These are phyloP conservation scores for Vulpes lagopus DNA, from an alignment of 2,113 vertebrate genomes.

Conservation along the genomic window DNA sequence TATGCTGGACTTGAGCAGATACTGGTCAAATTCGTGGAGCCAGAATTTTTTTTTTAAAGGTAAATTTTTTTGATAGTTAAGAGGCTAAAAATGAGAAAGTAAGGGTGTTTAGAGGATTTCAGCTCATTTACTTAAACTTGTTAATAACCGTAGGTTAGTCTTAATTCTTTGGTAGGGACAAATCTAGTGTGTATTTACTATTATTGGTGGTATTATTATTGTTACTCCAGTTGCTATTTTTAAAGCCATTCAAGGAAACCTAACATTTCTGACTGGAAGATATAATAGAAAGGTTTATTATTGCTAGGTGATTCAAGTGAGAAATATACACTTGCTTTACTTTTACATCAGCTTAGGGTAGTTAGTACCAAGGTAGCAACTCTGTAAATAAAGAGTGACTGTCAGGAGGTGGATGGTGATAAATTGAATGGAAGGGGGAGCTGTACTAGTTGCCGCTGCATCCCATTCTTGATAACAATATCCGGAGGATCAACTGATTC, in stretches of 20 bases:
- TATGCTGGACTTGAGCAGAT: not conserved
- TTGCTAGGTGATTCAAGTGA: conserved; percentile 69
- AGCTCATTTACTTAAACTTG: conserved; percentile 36
- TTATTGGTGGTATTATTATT: not conserved
- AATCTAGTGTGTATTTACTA: conserved; percentile 69
- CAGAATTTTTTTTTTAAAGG: not conserved
- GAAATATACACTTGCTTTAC: conserved; percentile 64
- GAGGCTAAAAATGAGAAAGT: not conserved
- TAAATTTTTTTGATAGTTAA: not conserved
- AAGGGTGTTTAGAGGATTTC: not conserved
- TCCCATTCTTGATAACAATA: not conserved
- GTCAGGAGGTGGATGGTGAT: conserved; percentile 78
- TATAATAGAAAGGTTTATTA: conserved; percentile 83
- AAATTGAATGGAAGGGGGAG: conserved; percentile 70
- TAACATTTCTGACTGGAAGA: conserved; percentile 76
- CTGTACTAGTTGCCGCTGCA: not conserved
- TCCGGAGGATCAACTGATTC: conserved; percentile 47
- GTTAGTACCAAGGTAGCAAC: conserved; percentile 53
- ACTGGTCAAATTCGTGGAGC: not conserved
- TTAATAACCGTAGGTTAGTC: conserved; percentile 41
- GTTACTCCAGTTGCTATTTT: conserved; percentile 66
- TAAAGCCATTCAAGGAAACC: conserved; percentile 76
- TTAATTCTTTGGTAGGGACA: conserved; percentile 62
- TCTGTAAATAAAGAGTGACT: conserved; percentile 77
- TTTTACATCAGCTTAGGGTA: conserved; percentile 75